Conservation (phyloP, 2,797 vertebrate species). For the Gadopsis bispinosus region DNA sequence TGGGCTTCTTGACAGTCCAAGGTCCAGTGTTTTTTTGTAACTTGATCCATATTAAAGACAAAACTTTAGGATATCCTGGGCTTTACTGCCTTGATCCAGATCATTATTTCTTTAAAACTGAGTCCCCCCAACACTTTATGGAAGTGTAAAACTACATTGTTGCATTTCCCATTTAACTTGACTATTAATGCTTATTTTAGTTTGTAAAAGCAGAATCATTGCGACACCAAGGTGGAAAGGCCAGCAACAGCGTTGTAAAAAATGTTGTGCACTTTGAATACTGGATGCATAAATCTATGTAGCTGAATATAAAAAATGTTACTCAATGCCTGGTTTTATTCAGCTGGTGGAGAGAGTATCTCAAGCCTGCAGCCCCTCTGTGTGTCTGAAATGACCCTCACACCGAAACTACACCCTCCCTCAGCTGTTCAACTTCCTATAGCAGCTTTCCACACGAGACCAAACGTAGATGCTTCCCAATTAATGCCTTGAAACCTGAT, state of each 20-base stretch:
- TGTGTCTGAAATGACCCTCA: not conserved
- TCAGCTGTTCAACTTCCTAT: not conserved
- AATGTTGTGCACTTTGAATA: not conserved
- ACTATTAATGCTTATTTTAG: no score
- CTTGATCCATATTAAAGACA: not conserved
- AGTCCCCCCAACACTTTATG: not conserved
- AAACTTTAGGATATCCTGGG: not conserved
- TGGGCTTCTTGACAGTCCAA: not conserved
- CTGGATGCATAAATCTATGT: not conserved
- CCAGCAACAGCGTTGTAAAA: not conserved
- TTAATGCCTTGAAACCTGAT: not conserved
- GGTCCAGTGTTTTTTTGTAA: not conserved
- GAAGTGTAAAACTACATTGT: not conserved
- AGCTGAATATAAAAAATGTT: no score
- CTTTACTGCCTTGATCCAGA: no score
- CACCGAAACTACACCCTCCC: not conserved
- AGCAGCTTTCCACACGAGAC: not conserved
- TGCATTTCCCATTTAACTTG: not conserved
- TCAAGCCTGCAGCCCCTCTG: not conserved
- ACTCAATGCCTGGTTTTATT: not conserved
- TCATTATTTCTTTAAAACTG: not conserved
- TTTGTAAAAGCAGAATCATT: not conserved
- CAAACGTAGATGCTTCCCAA: not conserved
- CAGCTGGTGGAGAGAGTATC: not conserved
- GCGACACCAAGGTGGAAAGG: not conserved